Base-by-base conservation (phyloP, 2,888 invertebrate species). In the Netelia virgata region DNA sequence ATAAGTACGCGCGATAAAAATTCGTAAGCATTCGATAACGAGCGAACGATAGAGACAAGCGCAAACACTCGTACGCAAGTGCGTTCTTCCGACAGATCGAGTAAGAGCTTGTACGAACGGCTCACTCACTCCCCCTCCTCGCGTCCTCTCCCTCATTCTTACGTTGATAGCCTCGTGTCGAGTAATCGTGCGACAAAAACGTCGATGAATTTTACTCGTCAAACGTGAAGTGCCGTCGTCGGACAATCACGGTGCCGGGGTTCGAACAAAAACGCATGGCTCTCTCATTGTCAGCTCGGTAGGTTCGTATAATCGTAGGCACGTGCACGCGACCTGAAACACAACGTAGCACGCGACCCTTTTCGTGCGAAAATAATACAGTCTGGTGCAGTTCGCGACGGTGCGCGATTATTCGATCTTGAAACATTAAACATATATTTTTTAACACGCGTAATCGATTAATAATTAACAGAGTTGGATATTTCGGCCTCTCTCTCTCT, bases 341-440 rank as follows among this genome's bases (percentile, higher is more conserved):
- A 59, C 77, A 20, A 43, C 59, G 76, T n/a, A 84, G 72, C 87
- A 87, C 87, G 87, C 86, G 87, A 87, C 86, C 73, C 82, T 68
- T 73, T 70, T 80, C 68, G 63, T 61, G 41, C 73, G 59, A 36
- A 50, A 82, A 68, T 69, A 68, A 68, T 63, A 59, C 23, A 41
- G 53, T 8, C 59, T 59, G 70, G 70, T 80, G 41, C 50, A 43
- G n/a, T 55, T 55, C 50, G 50, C 23, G 64, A 61, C 20, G 10
- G 50, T 64, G 36, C 36, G 43, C 55, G 43, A 64, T 10, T 75
- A 55, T 75, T 1, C 41, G 66, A 36, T 20, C 43, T 66, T 75
- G 55, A 47, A 47, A 18, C 5, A 75, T 53, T 66, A 36, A 63
- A 66, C 20, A 9, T 53, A 50, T 73, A 59, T 61, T 59, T 73